Percentiles rank a stretch among this genome's conserved stretches.
phyloP scores from a whole-genome alignment of 2,888 invertebrate genomes.

The Apamea sordens region DNA sequence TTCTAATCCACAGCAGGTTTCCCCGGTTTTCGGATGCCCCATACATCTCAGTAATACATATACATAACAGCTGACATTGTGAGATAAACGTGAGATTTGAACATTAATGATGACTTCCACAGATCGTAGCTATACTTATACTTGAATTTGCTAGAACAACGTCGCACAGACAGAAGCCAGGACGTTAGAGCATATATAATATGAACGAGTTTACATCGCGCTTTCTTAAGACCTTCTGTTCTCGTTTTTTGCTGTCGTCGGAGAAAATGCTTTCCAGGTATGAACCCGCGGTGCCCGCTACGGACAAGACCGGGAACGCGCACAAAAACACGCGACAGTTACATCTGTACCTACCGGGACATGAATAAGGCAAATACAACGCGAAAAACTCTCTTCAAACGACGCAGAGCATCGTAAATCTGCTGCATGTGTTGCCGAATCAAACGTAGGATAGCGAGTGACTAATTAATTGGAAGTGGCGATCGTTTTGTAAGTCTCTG shows the following conservation, averaged over 20 bases:
- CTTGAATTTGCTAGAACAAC: not conserved
- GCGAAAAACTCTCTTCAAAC: constrained; percentile 27
- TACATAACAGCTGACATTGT: not conserved
- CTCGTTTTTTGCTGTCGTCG: constrained; percentile 7
- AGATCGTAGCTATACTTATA: not conserved
- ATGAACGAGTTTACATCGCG: not conserved
- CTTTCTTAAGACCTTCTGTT: constrained; percentile 22
- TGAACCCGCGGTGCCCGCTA: constrained; percentile 35
- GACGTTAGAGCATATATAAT: not conserved
- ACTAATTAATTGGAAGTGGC: constrained; percentile 37
- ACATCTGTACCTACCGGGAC: constrained; percentile 50
- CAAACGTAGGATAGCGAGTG: constrained; percentile 20
- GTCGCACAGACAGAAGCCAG: not conserved
- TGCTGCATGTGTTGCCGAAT: constrained; percentile 22
- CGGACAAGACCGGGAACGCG: constrained; percentile 42
- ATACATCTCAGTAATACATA: not conserved
- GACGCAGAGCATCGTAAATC: constrained; percentile 19
- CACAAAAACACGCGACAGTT: constrained; percentile 55
- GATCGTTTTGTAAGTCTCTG: constrained; percentile 23
- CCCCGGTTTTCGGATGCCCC: not conserved
- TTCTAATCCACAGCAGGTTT: not conserved
- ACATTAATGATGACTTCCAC: not conserved
- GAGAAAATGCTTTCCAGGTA: constrained; percentile 60
- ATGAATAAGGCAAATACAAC: constrained; percentile 47
- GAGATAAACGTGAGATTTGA: not conserved